Evolutionary conservation across 1,140 invertebrate species (phyloP).

Genomic region (Pemphigus obesinymphae): DNA sequence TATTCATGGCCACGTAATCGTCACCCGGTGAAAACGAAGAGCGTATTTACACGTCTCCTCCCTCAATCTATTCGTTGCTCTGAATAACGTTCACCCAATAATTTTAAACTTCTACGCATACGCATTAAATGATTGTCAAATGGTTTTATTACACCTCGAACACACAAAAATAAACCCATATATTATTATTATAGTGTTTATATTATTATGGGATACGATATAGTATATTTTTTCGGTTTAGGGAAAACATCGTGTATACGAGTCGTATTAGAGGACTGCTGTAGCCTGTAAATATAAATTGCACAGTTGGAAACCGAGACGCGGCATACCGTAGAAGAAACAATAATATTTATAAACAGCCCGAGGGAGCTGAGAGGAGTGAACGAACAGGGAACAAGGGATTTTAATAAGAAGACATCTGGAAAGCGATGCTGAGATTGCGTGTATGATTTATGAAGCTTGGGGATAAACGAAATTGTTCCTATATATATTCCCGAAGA

Average conservation of each 20-base stretch:
- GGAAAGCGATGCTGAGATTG: neutral
- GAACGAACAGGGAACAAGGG: neutral
- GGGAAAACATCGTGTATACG: neutral
- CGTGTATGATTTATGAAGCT: slow-evolving; percentile 6
- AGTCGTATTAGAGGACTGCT: neutral
- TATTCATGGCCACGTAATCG: slow-evolving; percentile 28
- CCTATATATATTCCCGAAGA: neutral
- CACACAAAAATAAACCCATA: neutral
- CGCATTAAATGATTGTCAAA: neutral
- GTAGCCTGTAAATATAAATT: neutral
- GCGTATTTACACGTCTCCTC: no score
- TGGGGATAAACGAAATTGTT: slow-evolving; percentile 17
- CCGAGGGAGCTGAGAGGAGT: neutral
- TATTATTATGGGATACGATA: neutral
- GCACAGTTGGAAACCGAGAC: neutral
- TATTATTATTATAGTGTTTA: neutral
- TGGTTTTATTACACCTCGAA: neutral
- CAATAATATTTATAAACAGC: neutral
- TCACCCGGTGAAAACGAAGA: neutral
- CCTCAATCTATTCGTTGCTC: neutral
- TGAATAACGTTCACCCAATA: neutral
- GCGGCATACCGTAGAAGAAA: neutral
- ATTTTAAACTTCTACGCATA: no score
- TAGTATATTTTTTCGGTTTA: neutral
- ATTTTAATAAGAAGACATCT: slow-evolving; percentile 27